Conservation (phyloP, 2,888 invertebrate species). For the Allacma fusca region DNA sequence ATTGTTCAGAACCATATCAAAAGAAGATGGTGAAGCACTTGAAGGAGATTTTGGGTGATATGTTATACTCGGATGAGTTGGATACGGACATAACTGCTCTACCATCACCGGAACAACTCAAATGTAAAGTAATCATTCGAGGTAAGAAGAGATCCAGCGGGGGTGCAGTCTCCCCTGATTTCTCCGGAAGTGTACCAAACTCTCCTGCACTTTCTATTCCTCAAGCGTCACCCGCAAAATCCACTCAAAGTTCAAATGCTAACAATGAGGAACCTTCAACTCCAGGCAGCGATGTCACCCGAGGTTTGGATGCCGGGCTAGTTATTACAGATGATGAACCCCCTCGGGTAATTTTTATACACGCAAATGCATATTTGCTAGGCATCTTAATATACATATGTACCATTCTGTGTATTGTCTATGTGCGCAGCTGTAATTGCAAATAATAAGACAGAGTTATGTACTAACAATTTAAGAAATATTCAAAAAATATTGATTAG, state of each 20-base stretch:
- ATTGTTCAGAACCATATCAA: conserved; percentile 66
- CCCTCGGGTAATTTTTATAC: conserved; percentile 52
- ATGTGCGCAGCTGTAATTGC: no score
- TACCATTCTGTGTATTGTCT: no score
- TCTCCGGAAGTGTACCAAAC: conserved; percentile 46
- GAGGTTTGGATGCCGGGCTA: conserved; percentile 51
- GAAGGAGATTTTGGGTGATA: conserved; percentile 65
- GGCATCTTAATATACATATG: no score
- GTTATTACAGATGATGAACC: conserved; percentile 49
- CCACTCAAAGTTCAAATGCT: conserved; percentile 2
- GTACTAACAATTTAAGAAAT: no score
- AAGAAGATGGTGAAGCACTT: conserved; percentile 64
- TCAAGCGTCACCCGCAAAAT: neutral
- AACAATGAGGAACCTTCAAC: conserved; percentile 25
- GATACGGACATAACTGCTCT: conserved; percentile 64
- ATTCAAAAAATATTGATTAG: no score
- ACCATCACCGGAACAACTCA: conserved; percentile 67
- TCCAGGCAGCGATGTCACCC: conserved; percentile 4
- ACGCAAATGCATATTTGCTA: no score
- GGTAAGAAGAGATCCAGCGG: conserved; percentile 51
- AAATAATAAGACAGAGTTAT: no score
- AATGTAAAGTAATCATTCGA: conserved; percentile 65
- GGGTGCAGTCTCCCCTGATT: conserved; percentile 3
- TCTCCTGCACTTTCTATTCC: neutral
- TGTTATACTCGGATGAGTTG: conserved; percentile 62